Conservation (phyloP, 2,113 vertebrate species). For the Onychostruthus taczanowskii region DNA sequence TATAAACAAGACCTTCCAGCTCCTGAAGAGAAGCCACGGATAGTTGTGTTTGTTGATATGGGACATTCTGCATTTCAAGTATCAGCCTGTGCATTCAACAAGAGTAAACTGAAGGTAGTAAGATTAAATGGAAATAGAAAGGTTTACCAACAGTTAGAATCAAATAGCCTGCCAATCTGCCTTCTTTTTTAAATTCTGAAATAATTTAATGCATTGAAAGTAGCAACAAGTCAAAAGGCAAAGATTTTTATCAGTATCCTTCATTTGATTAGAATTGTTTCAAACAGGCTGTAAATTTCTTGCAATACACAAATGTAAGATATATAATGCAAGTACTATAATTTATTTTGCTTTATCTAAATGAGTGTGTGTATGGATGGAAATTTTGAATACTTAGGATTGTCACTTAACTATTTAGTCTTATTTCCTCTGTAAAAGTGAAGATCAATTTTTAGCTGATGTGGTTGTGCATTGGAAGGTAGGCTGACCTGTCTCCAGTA, state of each 20-base stretch:
- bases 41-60: conserved; percentile 83
- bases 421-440: background rate
- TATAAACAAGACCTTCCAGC: conserved; percentile 81
- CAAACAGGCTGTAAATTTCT: background rate
- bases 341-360: background rate
- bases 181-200: background rate
- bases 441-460: background rate
- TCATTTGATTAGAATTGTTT: background rate
- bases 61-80: conserved; percentile 84
- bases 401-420: background rate
- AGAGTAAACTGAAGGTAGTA: conserved; percentile 79
- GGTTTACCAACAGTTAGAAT: background rate
- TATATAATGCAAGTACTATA: fast-evolving
- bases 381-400: background rate
- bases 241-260: background rate
- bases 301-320: background rate
- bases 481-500: background rate
- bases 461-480: background rate
- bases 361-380: background rate
- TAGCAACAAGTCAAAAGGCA: background rate
- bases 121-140: background rate
- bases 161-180: background rate
- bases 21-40: conserved; percentile 77
- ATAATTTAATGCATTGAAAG: background rate
- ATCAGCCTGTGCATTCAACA: conserved; percentile 81